Evolutionary conservation across 2,113 vertebrate genomes (phyloP), one percentile per base, ranked within the genome.

Genomic region (Psilopsiagon aymara): DNA sequence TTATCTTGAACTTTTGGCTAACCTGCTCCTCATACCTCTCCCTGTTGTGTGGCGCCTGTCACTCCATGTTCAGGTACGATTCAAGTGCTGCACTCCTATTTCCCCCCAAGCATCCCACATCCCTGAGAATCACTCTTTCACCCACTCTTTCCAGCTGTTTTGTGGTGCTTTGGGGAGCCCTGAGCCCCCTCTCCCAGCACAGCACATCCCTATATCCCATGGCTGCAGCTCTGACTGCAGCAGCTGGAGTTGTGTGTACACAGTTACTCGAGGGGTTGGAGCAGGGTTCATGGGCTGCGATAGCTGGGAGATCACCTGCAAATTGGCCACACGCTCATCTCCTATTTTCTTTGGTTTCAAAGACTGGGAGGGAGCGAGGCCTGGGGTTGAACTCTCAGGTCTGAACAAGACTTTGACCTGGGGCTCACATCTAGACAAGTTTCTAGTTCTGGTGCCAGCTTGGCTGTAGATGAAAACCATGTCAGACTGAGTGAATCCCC

Each of bases 1-100:
- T 63, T n/a, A 86, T 62, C 64, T 89, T 78, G 31, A 73, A 70
- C 47, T 92, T 96, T 37, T 68, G 73, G 28, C 68, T 82, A 64
- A 78, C 33, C 17, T 27, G 46, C 16, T 53, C 29, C 70, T 80
- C 33, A 9, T 11, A 39, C 25, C 31, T 84, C 49, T 92, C 52
- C 39, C 67, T 53, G 1, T 3, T 35, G 66, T 18, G 15, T 11
- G 35, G 51, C 66, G 64, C 44, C 52, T 9, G 1, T 44, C 24
- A 10, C 46, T 59, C 31, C 64, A 53, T 52, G 23, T n/a, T 60
- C 49, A 71, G 68, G 57, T 19, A 28, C 47, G 69, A 44, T 15
- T 73, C 46, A 33, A 46, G 57, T 0, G 2, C 27, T 29, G 23
- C 27, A 70, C 41, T 15, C 31, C 46, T n/a, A 17, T 8, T 16